These are phyloP conservation scores for Troides oblongomaculatus DNA, from an alignment of 2,888 invertebrate genomes.

Conservation along the genomic window DNA sequence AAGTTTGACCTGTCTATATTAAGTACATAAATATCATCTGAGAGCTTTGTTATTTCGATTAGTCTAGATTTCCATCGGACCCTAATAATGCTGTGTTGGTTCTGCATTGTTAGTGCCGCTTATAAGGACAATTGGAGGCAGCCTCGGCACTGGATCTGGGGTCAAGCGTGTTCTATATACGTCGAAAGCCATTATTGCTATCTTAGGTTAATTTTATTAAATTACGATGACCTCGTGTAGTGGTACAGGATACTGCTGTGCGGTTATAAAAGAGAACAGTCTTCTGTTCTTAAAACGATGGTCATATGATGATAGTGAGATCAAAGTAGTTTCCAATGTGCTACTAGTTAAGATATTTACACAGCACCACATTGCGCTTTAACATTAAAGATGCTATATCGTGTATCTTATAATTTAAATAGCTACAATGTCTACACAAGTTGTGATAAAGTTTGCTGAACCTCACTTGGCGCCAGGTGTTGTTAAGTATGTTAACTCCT, in stretches of 20 bases:
- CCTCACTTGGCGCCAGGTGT: too few relatives aligned
- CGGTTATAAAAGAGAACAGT: not conserved
- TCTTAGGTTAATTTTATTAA: constrained; percentile 11
- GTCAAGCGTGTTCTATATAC: constrained; percentile 8
- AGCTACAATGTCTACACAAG: too few relatives aligned
- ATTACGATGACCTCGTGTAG: not conserved
- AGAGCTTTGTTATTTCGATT: not conserved
- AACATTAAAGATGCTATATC: too few relatives aligned
- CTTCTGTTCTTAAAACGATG: too few relatives aligned
- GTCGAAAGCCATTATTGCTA: constrained; percentile 5
- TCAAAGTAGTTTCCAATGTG: too few relatives aligned
- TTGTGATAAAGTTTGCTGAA: too few relatives aligned
- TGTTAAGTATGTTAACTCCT: too few relatives aligned
- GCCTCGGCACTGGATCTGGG: constrained; percentile 4
- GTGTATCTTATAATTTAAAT: too few relatives aligned
- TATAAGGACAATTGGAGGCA: constrained; percentile 16
- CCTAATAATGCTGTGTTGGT: constrained; percentile 1
- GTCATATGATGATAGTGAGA: too few relatives aligned
- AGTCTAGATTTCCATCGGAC: constrained; percentile 6
- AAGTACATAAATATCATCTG: not conserved
- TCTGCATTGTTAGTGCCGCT: constrained; percentile 9
- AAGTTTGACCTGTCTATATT: not conserved
- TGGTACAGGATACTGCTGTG: not conserved
- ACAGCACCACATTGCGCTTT: too few relatives aligned
- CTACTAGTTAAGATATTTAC: too few relatives aligned